Percentiles rank a stretch among this genome's conserved stretches.
Conservation (phyloP, 2,797 vertebrate species). For the Urocyon cinereoargenteus region DNA sequence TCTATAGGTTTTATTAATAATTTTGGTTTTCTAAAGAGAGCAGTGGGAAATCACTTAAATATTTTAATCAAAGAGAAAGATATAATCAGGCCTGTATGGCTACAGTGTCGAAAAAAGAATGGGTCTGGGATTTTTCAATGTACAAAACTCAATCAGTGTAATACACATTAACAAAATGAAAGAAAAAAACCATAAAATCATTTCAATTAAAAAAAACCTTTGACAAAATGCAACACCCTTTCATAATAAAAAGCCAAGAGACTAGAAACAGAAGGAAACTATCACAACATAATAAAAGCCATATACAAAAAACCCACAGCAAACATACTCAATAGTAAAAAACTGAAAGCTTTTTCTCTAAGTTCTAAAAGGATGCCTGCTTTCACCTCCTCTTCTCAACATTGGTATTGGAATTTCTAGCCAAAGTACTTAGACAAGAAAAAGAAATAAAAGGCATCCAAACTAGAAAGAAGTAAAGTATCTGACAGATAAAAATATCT, state of each 20-base stretch:
- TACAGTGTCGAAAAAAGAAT: background rate
- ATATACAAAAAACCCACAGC: background rate
- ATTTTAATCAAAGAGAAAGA: slow-evolving; percentile 10
- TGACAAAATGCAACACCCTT: background rate
- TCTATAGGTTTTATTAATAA: background rate
- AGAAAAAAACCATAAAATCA: background rate
- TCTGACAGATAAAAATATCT: background rate
- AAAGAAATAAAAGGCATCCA: background rate
- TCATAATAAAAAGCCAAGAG: background rate
- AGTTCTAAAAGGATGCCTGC: background rate
- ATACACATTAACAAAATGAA: background rate
- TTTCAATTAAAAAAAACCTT: background rate
- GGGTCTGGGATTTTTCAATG: background rate
- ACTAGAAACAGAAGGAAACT: background rate
- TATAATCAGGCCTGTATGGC: background rate
- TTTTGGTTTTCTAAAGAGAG: background rate
- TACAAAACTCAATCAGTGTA: background rate
- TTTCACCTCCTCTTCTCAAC: background rate
- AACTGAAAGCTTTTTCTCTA: background rate
- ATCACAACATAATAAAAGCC: background rate
- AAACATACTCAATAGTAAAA: background rate
- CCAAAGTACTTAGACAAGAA: background rate
- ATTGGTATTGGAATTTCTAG: background rate
- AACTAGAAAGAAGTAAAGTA: background rate
- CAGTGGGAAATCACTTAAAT: slow-evolving; percentile 9